phyloP scores from a whole-genome alignment of 2,888 invertebrate genomes.

The Agonopterix heracliana region DNA sequence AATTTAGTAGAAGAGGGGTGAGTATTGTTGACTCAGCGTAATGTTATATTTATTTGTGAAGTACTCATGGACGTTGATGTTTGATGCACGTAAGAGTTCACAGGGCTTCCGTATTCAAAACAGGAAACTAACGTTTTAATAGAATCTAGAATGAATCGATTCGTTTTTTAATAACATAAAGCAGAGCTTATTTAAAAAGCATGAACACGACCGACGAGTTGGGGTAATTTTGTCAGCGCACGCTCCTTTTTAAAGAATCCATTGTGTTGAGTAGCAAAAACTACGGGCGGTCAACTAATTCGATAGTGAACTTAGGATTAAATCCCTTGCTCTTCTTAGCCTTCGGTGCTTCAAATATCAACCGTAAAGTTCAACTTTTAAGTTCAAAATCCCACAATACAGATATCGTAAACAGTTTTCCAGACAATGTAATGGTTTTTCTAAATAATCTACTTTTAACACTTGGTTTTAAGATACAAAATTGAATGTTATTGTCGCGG shows the following conservation, averaged over 20 bases:
- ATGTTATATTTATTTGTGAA: constrained; percentile 38
- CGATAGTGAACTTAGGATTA: constrained; percentile 48
- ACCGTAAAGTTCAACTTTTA: constrained; percentile 10
- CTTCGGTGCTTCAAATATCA: constrained; percentile 12
- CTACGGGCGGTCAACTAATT: constrained; percentile 68
- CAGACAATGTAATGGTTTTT: not conserved
- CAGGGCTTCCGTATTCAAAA: not conserved
- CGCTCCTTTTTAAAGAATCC: constrained; percentile 41
- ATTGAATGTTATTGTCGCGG: constrained; percentile 10
- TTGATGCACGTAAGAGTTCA: not conserved
- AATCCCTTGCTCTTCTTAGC: constrained; percentile 19
- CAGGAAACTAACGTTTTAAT: too few species aligned
- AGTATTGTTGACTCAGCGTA: constrained; percentile 59
- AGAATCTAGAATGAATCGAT: not conserved
- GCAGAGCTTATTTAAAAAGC: constrained; percentile 1
- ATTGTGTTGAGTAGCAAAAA: constrained; percentile 67
- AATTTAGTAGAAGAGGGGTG: constrained; percentile 49
- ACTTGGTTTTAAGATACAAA: constrained; percentile 19
- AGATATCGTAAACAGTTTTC: constrained; percentile 3
- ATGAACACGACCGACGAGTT: constrained; percentile 20
- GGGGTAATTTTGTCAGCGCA: constrained; percentile 44
- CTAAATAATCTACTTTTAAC: constrained; percentile 1
- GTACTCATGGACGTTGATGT: constrained; percentile 14
- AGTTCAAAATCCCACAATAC: constrained; percentile 12
- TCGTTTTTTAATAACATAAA: not conserved